These are phyloP conservation scores for Gymnogyps californianus DNA, from an alignment of 2,113 vertebrate genomes.

Conservation along the genomic window DNA sequence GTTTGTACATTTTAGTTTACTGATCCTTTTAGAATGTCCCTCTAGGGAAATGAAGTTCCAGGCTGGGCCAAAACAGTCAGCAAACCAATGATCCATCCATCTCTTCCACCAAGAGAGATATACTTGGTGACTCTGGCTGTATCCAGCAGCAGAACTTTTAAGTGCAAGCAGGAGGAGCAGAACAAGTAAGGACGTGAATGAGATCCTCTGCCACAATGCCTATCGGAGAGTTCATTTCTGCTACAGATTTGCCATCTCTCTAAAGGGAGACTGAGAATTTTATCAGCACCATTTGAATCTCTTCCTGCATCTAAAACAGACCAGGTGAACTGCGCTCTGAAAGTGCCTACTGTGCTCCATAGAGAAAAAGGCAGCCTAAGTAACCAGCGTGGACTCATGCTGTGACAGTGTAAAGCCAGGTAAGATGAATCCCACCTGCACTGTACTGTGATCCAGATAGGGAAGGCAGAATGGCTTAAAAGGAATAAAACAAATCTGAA, in stretches of 20 bases:
- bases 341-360: not conserved
- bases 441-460: not conserved
- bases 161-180: not conserved
- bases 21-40: not conserved
- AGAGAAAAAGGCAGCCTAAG: not conserved
- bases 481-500: not conserved
- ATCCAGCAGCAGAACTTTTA: not conserved
- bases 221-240: not conserved
- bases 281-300: not conserved
- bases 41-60: not conserved
- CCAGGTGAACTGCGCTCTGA: not conserved
- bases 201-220: not conserved
- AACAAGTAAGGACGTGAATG: not conserved
- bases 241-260: not conserved
- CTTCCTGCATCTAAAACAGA: not conserved
- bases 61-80: not conserved
- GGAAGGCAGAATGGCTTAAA: not conserved
- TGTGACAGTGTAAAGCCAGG: not conserved
- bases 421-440: not conserved
- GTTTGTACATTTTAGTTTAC: not conserved
- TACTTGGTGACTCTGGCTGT: not conserved
- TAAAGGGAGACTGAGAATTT: not conserved
- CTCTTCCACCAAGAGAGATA: not conserved
- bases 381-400: not conserved
- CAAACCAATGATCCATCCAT: not conserved